phyloP scores from a whole-genome alignment of 2,113 vertebrate genomes.

The Chaenogobius annularis region DNA sequence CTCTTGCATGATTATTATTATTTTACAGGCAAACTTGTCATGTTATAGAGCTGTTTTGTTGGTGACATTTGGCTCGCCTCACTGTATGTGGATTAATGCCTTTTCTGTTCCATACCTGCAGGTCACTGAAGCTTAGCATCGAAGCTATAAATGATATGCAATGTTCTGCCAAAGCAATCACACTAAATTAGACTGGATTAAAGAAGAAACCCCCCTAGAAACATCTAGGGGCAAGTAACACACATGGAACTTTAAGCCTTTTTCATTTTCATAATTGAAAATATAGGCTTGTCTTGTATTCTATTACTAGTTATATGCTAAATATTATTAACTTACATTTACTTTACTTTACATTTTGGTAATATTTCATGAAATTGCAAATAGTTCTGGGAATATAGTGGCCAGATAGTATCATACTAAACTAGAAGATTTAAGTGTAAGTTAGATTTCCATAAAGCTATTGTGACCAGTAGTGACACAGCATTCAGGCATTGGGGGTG shows the following conservation, averaged over 20 bases:
- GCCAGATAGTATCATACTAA: too few species aligned
- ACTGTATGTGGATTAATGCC: background rate
- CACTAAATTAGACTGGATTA: background rate
- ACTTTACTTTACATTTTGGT: too few species aligned
- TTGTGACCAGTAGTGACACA: too few species aligned
- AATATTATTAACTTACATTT: too few species aligned
- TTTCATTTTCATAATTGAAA: background rate
- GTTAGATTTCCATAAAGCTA: too few species aligned
- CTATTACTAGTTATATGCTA: too few species aligned
- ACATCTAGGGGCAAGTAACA: background rate
- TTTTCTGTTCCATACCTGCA: background rate
- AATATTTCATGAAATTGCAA: too few species aligned
- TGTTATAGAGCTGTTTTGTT: background rate
- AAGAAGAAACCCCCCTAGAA: background rate
- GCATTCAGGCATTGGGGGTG: too few species aligned
- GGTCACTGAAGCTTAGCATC: background rate
- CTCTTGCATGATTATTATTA: constrained; percentile 8
- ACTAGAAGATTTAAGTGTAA: too few species aligned
- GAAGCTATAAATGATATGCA: background rate
- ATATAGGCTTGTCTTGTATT: too few species aligned
- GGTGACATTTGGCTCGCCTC: background rate
- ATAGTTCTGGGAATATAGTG: too few species aligned
- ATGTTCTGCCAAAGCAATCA: background rate
- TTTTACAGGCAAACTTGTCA: background rate
- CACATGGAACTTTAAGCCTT: background rate